phyloP scores from a whole-genome alignment of 2,113 vertebrate genomes.

The Pipa parva region DNA sequence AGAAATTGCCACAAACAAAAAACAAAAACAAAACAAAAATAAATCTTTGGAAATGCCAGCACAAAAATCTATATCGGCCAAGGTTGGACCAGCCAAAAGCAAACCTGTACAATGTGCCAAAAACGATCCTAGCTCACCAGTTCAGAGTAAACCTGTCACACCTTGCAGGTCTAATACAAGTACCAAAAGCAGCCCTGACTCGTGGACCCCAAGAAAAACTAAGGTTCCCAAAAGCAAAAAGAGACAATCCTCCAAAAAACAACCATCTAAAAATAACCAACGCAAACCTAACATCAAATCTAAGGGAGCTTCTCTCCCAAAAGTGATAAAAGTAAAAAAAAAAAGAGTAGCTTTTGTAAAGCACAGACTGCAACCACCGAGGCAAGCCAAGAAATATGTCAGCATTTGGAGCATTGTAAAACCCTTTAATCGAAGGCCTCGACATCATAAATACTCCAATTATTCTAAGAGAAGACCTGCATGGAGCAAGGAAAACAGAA shows the following conservation, averaged over 20 bases:
- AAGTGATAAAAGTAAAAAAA: neutral
- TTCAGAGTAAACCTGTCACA: neutral
- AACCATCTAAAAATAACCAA: neutral
- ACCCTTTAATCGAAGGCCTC: neutral
- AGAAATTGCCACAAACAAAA: no score
- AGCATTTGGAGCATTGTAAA: neutral
- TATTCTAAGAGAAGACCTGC: constrained; percentile 63
- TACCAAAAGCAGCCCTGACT: neutral
- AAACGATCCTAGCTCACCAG: neutral
- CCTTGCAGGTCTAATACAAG: neutral
- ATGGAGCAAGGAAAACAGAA: constrained; percentile 66
- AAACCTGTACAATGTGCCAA: neutral
- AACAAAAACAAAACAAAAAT: no score
- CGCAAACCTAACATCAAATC: neutral
- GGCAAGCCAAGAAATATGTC: neutral
- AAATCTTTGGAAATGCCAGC: neutral
- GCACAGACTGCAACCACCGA: neutral
- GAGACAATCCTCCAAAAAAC: neutral
- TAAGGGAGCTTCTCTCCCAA: neutral
- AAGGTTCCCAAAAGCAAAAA: neutral
- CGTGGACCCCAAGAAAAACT: neutral
- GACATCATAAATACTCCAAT: constrained; percentile 1
- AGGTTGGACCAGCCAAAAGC: neutral
- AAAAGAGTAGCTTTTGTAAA: neutral
- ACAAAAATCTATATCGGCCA: no score